These are phyloP conservation scores for Xenopus laevis DNA, from an alignment of 2,113 vertebrate genomes.

Conservation along the genomic window DNA sequence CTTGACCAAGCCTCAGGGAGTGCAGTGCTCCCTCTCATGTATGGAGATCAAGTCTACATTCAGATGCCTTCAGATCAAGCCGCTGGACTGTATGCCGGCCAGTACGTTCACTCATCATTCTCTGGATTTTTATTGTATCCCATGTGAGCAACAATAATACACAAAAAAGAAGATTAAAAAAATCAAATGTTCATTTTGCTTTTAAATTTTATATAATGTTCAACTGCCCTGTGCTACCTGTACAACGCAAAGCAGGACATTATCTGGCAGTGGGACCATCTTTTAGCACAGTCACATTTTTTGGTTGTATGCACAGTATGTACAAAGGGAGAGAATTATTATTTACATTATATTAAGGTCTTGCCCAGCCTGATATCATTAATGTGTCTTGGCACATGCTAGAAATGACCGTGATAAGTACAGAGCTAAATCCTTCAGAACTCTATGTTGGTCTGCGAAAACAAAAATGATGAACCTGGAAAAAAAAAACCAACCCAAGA, in stretches of 20 bases:
- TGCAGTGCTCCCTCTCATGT: constrained; percentile 80
- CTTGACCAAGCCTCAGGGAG: constrained; percentile 96
- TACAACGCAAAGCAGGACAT: constrained; percentile 21
- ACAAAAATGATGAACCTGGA: too few relatives aligned
- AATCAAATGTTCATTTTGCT: constrained; percentile 10
- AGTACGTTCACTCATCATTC: constrained; percentile 94
- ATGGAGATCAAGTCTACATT: constrained; percentile 84
- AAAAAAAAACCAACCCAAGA: too few relatives aligned
- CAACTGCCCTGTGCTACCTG: constrained; percentile 53
- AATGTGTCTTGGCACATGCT: too few relatives aligned
- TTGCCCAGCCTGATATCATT: constrained; percentile 42
- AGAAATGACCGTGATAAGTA: background rate
- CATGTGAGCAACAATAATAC: constrained; percentile 68
- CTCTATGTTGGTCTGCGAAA: too few relatives aligned
- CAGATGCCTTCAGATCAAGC: constrained; percentile 95
- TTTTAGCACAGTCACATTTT: constrained; percentile 53
- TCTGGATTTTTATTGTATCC: constrained; percentile 96
- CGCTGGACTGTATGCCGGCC: constrained; percentile 90
- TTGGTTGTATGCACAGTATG: constrained; percentile 57
- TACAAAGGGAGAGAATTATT: constrained; percentile 52
- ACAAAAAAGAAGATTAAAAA: constrained; percentile 20
- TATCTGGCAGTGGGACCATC: constrained; percentile 53
- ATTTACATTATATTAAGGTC: constrained; percentile 51
- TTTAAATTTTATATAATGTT: constrained; percentile 25
- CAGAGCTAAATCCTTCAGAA: background rate